Conservation (phyloP, 2,888 invertebrate genomes). For the Chrysodeixis includens region DNA sequence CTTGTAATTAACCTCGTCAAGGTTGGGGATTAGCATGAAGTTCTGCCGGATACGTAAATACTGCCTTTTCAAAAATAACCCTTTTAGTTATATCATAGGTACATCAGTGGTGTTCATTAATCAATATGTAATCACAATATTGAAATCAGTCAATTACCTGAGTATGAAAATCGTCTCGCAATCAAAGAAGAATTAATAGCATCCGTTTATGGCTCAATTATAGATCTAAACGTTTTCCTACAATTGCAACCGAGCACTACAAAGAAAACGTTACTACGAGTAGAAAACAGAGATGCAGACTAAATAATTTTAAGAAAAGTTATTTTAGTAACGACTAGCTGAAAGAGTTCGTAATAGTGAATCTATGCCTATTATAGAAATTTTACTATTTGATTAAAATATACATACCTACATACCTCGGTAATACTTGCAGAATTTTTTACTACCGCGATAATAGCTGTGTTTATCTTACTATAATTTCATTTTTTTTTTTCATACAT, state of each 20-base stretch:
- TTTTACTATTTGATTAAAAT: too few relatives aligned
- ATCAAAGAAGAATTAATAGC: background rate
- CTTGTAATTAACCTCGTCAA: too few relatives aligned
- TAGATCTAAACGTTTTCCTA: background rate
- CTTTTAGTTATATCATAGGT: too few relatives aligned
- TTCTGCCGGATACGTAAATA: background rate
- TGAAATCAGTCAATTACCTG: slow-evolving; percentile 1
- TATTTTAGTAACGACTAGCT: background rate
- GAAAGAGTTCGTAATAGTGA: background rate
- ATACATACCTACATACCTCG: too few relatives aligned
- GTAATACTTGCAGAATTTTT: too few relatives aligned
- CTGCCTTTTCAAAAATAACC: too few relatives aligned
- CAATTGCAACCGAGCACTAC: background rate
- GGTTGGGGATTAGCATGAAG: too few relatives aligned
- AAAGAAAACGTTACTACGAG: background rate
- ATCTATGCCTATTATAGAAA: too few relatives aligned
- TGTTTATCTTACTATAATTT: too few relatives aligned
- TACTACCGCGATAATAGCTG: too few relatives aligned
- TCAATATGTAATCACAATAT: background rate
- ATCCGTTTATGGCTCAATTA: slow-evolving; percentile 1
- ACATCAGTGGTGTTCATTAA: too few relatives aligned
- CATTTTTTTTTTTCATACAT: too few relatives aligned
- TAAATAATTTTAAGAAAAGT: background rate
- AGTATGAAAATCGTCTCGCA: slow-evolving; percentile 7
- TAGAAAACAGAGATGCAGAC: background rate